Evolutionary conservation across 2,113 vertebrate genomes (phyloP), one percentile per base, ranked within the genome.

Genomic region (Onychostoma macrolepis): DNA sequence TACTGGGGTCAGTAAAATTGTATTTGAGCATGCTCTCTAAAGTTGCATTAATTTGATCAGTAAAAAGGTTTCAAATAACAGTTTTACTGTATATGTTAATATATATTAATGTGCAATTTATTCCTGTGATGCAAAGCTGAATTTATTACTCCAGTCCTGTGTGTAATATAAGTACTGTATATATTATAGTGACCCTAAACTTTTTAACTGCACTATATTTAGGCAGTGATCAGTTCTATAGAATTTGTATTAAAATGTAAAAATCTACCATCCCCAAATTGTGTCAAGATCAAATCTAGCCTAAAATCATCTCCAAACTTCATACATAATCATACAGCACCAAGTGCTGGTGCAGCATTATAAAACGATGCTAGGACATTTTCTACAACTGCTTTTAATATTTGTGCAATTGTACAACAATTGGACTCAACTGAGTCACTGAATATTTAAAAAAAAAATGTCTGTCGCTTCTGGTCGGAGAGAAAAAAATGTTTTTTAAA

Each of bases 291-390:
- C n/a, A 69, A 69, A 69, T 69, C n/a, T 15, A 50, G 19, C 28
- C 30, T 36, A 17, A 61, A 26, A 61, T 11, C 21, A 41, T 36
- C 53, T 61, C 53, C 15, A 26, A 26, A 48, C 0, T 17, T 76
- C 41, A 76, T n/a, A 17, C 41, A 45, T 1, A 48, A 28, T 43
- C 65, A 33, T 53, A 15, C 17, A 50, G 36, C 69, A 41, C 36
- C 21, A 72, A 72, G 81, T 13, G 43, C 81, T 83, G 72, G n/a
- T 15, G 72, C n/a, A 45, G 38, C 72, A 75, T 75, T 75, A 74
- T 1, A 5, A 75, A 45, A 76, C n/a, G 24, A 10, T 1, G 9
- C 33, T 38, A 71, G 9, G 36, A 2, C 30, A 41, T 41, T 74
- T 74, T 74, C 21, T 38, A 24, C 38, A 41, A 75, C 38, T 13